Evolutionary conservation across 1,140 invertebrate genomes (phyloP).

Genomic region (Glomeris maerens): DNA sequence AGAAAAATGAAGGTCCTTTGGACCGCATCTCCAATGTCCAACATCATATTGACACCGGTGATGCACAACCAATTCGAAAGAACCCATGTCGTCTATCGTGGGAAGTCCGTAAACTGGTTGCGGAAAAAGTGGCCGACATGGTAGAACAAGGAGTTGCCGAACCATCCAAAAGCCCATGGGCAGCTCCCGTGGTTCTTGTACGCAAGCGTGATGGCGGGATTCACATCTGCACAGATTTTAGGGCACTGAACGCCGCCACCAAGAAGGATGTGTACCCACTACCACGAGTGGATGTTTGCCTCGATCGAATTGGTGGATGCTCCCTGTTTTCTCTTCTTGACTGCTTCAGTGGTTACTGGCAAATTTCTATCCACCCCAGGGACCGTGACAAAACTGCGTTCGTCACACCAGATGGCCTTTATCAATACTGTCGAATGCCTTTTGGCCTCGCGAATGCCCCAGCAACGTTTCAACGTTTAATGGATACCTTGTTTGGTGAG

Average conservation of each 20-base stretch:
- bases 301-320: constrained; percentile 26
- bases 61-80: constrained; percentile 17
- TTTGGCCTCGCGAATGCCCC: constrained; percentile 8
- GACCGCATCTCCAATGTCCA: constrained; percentile 18
- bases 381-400: constrained; percentile 9
- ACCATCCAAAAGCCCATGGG: constrained; percentile 28
- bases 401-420: not conserved
- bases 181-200: constrained; percentile 31
- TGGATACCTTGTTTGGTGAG: not conserved
- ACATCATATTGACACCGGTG: constrained; percentile 23
- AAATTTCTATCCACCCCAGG: constrained; percentile 16
- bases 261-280: constrained; percentile 37
- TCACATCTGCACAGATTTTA: constrained; percentile 37
- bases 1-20: too few relatives aligned
- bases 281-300: constrained; percentile 33
- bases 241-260: constrained; percentile 31
- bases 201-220: constrained; percentile 32
- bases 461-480: not conserved
- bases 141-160: constrained; percentile 26
- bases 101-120: constrained; percentile 20
- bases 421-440: not conserved
- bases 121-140: constrained; percentile 25
- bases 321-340: constrained; percentile 24
- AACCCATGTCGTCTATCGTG: constrained; percentile 12
- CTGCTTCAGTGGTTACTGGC: constrained; percentile 24